Evolutionary conservation across 2,797 vertebrate species (phyloP).

Genomic region (Poecilia gillii): DNA sequence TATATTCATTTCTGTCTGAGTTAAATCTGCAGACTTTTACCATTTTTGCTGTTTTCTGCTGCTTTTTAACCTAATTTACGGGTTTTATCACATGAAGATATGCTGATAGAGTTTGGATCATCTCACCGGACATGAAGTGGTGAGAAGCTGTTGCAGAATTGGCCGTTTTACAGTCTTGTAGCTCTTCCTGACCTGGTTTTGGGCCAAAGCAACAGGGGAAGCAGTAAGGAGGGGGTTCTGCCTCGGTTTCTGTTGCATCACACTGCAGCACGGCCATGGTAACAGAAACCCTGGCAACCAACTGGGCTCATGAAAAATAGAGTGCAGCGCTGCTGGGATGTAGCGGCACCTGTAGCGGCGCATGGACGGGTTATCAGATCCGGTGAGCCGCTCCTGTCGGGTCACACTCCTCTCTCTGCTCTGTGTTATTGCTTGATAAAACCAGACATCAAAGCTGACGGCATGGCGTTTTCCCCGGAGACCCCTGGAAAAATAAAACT

Average conservation of each 20-base stretch:
- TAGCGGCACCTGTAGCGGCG: conserved; percentile 62
- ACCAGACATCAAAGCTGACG: conserved; percentile 44
- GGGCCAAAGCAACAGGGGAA: conserved; percentile 19
- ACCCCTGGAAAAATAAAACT: conserved; percentile 32
- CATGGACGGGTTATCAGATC: conserved; percentile 51
- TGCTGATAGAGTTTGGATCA: conserved; percentile 6
- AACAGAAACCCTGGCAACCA: conserved; percentile 84
- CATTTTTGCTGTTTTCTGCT: not conserved
- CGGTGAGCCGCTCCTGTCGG: conserved; percentile 24
- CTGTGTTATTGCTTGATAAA: conserved; percentile 51
- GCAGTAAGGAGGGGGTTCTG: conserved; percentile 46
- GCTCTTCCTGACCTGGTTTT: conserved; percentile 34
- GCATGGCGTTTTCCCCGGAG: conserved; percentile 29
- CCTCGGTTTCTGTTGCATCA: conserved; percentile 69
- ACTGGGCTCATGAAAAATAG: conserved; percentile 70
- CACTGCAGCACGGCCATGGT: conserved; percentile 80
- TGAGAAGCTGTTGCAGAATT: conserved; percentile 8
- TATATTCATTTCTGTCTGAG: not conserved
- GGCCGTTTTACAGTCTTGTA: conserved; percentile 36
- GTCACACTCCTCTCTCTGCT: conserved; percentile 31
- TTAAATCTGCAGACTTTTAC: not conserved
- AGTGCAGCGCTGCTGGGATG: conserved; percentile 39
- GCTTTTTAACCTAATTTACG: not conserved
- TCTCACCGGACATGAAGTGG: not conserved
- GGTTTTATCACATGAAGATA: not conserved